phyloP scores from a whole-genome alignment of 2,888 invertebrate species.

The Drosophila longiperda region DNA sequence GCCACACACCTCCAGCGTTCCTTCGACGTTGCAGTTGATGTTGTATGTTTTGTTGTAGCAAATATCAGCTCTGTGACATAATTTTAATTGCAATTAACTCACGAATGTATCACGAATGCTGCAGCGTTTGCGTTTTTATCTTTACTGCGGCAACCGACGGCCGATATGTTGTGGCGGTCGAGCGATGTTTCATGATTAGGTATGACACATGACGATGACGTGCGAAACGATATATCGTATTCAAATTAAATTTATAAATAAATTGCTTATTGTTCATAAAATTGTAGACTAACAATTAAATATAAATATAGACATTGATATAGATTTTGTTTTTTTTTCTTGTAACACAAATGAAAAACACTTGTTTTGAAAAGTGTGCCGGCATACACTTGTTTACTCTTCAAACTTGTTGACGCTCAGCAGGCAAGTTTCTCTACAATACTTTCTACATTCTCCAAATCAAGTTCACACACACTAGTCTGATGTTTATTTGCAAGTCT shows the following conservation, averaged over 20 bases:
- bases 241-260: neutral
- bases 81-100: constrained; percentile 57
- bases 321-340: neutral
- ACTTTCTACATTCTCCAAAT: constrained; percentile 12
- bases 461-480: constrained; percentile 5
- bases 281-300: neutral
- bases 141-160: constrained; percentile 49
- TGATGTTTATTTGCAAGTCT: constrained; percentile 32
- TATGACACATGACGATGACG: constrained; percentile 22
- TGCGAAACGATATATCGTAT: neutral
- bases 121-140: constrained; percentile 61
- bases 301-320: neutral
- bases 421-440: constrained; percentile 30
- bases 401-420: constrained; percentile 42
- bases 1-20: constrained; percentile 54
- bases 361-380: constrained; percentile 17
- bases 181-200: constrained; percentile 17
- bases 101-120: constrained; percentile 40
- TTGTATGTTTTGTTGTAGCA: constrained; percentile 36
- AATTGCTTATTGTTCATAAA: neutral
- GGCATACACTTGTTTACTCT: constrained; percentile 28
- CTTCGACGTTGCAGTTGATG: constrained; percentile 34
- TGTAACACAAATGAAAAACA: neutral
- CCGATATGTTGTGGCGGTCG: constrained; percentile 33
- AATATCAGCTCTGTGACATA: constrained; percentile 67